Evolutionary conservation across 2,797 vertebrate species (phyloP).

Genomic region (Eospalax fontanierii): DNA sequence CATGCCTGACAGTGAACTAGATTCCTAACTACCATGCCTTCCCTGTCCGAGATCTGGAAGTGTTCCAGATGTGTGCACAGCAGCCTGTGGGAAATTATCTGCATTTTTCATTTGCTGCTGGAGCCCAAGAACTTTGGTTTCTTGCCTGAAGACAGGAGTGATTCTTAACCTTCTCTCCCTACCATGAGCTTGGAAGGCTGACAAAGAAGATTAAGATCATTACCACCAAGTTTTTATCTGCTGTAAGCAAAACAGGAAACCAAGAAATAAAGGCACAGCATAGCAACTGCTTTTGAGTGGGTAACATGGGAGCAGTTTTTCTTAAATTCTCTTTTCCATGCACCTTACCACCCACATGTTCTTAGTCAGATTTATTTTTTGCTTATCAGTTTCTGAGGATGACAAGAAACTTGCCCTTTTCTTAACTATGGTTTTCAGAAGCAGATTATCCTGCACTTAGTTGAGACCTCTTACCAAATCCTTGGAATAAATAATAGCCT

Average conservation of each 20-base stretch:
- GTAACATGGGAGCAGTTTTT: slow-evolving; percentile 71
- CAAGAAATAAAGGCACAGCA: slow-evolving; percentile 72
- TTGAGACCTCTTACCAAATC: slow-evolving; percentile 75
- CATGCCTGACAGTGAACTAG: neutral
- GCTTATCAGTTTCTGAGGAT: slow-evolving; percentile 78
- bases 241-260: slow-evolving; percentile 79
- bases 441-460: slow-evolving; percentile 69
- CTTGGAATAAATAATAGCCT: slow-evolving; percentile 79
- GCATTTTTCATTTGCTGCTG: slow-evolving; percentile 58
- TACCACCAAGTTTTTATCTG: slow-evolving; percentile 77
- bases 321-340: slow-evolving; percentile 68
- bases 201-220: slow-evolving; percentile 80
- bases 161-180: slow-evolving; percentile 7
- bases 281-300: slow-evolving; percentile 76
- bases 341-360: slow-evolving; percentile 69
- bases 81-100: slow-evolving; percentile 41
- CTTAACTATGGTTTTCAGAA: slow-evolving; percentile 77
- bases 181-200: slow-evolving; percentile 71
- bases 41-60: slow-evolving; percentile 49
- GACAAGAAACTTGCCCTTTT: slow-evolving; percentile 80
- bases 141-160: slow-evolving; percentile 63
- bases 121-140: slow-evolving; percentile 69
- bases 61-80: slow-evolving; percentile 51
- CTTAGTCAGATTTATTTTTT: slow-evolving; percentile 84
- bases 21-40: slow-evolving; percentile 52